Evolutionary conservation across 2,888 invertebrate species (phyloP).

Genomic region (Euphydryas editha): DNA sequence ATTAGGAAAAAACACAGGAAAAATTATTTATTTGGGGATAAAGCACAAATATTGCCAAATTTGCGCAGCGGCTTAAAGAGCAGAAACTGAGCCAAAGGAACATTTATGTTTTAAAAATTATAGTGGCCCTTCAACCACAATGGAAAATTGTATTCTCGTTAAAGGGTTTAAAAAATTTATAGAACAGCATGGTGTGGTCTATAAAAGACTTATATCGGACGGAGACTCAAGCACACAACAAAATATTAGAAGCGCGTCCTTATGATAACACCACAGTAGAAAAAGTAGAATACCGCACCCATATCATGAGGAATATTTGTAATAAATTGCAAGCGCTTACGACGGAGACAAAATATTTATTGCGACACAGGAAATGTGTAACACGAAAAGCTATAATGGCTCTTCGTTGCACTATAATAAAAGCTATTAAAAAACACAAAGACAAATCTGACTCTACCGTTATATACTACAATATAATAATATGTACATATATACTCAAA

Average conservation of each 20-base stretch:
- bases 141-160: constrained; percentile 41
- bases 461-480: too few relatives aligned
- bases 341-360: constrained; percentile 14
- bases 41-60: constrained; percentile 39
- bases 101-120: constrained; percentile 40
- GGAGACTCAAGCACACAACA: constrained; percentile 41
- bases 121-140: constrained; percentile 37
- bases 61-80: neutral
- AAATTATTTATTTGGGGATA: constrained; percentile 37
- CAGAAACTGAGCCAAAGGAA: neutral
- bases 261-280: constrained; percentile 38
- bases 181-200: constrained; percentile 39
- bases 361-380: neutral
- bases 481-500: too few relatives aligned
- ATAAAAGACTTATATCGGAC: constrained; percentile 39
- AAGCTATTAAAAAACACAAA: neutral
- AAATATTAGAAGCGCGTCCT: constrained; percentile 33
- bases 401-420: neutral
- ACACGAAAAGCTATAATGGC: neutral
- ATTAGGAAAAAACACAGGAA: constrained; percentile 34
- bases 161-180: constrained; percentile 43
- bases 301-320: constrained; percentile 39
- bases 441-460: neutral
- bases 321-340: constrained; percentile 27
- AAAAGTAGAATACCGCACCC: constrained; percentile 45